These are phyloP conservation scores for Macrotis lagotis DNA, from an alignment of 2,113 vertebrate genomes.

Conservation along the genomic window DNA sequence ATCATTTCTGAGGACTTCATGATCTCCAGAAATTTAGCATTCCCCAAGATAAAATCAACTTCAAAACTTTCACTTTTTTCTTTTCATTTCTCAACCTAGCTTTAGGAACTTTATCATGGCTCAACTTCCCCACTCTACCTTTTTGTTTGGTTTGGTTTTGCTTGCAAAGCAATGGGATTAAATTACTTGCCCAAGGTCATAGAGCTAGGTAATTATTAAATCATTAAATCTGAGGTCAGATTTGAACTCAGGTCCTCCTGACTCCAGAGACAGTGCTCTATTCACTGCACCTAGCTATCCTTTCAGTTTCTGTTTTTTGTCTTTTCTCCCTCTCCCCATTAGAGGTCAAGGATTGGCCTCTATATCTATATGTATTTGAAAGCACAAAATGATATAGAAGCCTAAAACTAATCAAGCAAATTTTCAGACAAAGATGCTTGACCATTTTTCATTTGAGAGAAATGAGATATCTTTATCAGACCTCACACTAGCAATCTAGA, in stretches of 20 bases:
- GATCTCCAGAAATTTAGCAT: not conserved
- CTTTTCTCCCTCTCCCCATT: not conserved
- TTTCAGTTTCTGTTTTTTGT: not conserved
- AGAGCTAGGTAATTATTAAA: too few species aligned
- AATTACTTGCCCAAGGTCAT: too few species aligned
- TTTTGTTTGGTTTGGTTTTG: too few species aligned
- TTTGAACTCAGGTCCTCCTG: too few species aligned
- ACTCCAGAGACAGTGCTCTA: too few species aligned
- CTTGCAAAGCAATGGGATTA: too few species aligned
- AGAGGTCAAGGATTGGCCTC: too few species aligned
- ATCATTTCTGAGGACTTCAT: not conserved
- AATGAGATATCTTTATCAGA: constrained; percentile 11
- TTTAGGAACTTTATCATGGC: not conserved
- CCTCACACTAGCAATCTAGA: constrained; percentile 3
- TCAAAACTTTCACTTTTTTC: not conserved
- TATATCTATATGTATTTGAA: too few species aligned
- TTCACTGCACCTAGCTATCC: too few species aligned
- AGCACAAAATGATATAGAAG: too few species aligned
- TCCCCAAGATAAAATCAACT: not conserved
- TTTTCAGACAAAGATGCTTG: not conserved
- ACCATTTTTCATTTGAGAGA: not conserved
- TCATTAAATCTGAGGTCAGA: too few species aligned
- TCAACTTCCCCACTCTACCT: not conserved
- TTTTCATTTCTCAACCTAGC: not conserved
- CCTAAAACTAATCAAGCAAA: not conserved